phyloP scores from a whole-genome alignment of 2,797 vertebrate species.

The Alca torda region DNA sequence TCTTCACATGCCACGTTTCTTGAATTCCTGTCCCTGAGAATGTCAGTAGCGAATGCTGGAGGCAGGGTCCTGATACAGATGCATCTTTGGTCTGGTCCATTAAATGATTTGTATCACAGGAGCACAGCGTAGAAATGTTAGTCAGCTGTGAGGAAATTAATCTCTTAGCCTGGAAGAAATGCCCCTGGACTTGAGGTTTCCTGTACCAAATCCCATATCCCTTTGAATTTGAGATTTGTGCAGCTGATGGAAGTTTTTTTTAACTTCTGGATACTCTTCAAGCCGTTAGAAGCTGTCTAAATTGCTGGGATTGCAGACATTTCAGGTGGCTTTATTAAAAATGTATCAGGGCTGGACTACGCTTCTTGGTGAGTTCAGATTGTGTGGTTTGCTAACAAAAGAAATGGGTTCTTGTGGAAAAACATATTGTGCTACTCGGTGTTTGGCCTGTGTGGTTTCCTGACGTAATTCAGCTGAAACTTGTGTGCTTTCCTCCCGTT shows the following conservation, averaged over 20 bases:
- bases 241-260: not conserved
- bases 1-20: fast-evolving
- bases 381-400: not conserved
- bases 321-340: not conserved
- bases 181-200: not conserved
- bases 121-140: not conserved
- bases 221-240: not conserved
- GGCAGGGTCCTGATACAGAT: not conserved
- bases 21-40: not conserved
- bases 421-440: not conserved
- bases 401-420: not conserved
- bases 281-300: not conserved
- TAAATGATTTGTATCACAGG: not conserved
- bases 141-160: not conserved
- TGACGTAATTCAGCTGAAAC: not conserved
- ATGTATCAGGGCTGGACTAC: too few relatives aligned
- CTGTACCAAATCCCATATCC: not conserved
- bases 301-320: not conserved
- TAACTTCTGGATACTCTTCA: not conserved
- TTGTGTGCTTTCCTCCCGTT: not conserved
- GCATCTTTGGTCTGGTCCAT: too few relatives aligned
- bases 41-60: not conserved
- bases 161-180: not conserved
- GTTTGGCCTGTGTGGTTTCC: not conserved
- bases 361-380: not conserved